Percentiles rank a stretch among this genome's conserved stretches.
These are phyloP conservation scores for Leucosticte australis DNA, from an alignment of 2,113 vertebrate genomes.

Conservation along the genomic window DNA sequence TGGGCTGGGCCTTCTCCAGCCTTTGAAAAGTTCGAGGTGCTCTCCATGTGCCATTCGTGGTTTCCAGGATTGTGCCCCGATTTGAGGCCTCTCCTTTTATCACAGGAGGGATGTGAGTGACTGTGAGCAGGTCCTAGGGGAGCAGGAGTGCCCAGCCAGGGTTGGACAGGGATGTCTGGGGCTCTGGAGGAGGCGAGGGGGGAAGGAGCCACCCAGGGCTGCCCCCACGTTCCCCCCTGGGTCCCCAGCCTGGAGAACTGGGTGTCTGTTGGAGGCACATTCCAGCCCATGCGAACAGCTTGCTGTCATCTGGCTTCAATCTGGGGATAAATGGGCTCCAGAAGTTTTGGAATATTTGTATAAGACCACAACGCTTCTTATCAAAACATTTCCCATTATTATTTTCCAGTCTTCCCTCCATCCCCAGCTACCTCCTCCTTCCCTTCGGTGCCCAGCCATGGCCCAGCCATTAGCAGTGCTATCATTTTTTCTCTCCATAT, in stretches of 20 bases:
- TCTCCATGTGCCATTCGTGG: fast-evolving
- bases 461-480: background rate
- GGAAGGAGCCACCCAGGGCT: background rate
- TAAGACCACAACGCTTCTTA: slow-evolving; percentile 46
- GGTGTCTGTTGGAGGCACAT: slow-evolving; percentile 25
- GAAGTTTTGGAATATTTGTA: slow-evolving; percentile 46
- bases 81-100: background rate
- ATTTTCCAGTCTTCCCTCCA: slow-evolving; percentile 22
- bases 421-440: slow-evolving; percentile 37
- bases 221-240: fast-evolving
- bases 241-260: background rate
- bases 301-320: slow-evolving; percentile 56
- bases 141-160: fast-evolving
- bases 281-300: background rate
- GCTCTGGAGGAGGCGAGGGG: fast-evolving
- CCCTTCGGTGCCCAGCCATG: background rate
- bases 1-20: background rate
- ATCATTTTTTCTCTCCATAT: background rate
- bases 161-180: fast-evolving
- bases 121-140: background rate
- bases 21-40: background rate
- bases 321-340: slow-evolving; percentile 49
- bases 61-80: background rate
- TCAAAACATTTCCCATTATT: slow-evolving; percentile 59
- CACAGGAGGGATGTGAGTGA: background rate